Evolutionary conservation across 2,888 invertebrate species (phyloP).

Genomic region (Tachina fera): DNA sequence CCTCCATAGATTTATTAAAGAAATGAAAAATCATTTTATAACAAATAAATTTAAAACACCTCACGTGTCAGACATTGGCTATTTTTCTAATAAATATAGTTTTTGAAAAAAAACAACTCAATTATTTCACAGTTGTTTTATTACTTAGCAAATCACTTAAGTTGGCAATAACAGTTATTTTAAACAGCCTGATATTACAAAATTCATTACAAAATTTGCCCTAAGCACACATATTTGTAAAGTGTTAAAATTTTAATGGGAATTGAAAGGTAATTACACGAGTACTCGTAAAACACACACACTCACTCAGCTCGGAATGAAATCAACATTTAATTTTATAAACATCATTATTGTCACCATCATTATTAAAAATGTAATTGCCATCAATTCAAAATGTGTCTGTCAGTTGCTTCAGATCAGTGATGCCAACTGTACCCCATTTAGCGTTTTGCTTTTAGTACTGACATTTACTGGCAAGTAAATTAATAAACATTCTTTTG

Average conservation of each 20-base stretch:
- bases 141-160: neutral
- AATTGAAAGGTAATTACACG: slow-evolving; percentile 33
- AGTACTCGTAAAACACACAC: neutral
- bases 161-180: neutral
- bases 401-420: neutral
- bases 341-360: neutral
- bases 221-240: neutral
- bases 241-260: slow-evolving; percentile 19
- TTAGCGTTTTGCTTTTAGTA: too few relatives aligned
- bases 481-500: too few relatives aligned
- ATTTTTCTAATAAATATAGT: too few relatives aligned
- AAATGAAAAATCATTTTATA: too few relatives aligned
- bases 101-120: neutral
- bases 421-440: too few relatives aligned
- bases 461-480: too few relatives aligned
- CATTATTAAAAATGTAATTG: neutral
- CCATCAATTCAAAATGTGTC: neutral
- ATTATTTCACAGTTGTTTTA: neutral
- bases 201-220: neutral
- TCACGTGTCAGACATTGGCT: too few relatives aligned
- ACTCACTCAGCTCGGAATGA: slow-evolving; percentile 36
- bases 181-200: neutral
- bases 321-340: slow-evolving; percentile 33
- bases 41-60: too few relatives aligned
- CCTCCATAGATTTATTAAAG: too few relatives aligned